phyloP scores from a whole-genome alignment of 1,140 invertebrate genomes.

The Glomeris maerens region DNA sequence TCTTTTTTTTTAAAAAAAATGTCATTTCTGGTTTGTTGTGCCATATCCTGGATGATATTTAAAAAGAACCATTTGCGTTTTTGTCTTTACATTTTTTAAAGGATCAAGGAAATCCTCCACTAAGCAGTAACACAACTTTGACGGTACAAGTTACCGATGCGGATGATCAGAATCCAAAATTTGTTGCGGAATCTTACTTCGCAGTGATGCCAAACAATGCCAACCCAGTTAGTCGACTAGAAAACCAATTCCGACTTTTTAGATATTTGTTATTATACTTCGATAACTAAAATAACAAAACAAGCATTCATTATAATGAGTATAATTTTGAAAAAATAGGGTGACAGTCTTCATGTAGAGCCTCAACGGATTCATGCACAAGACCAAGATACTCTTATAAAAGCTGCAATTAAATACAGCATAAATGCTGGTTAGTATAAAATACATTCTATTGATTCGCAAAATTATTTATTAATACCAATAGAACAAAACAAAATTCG shows the following conservation, averaged over 20 bases:
- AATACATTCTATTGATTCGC: conserved; percentile 3
- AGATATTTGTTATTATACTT: neutral
- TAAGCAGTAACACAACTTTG: conserved; percentile 53
- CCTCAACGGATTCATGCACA: conserved; percentile 49
- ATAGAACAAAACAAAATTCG: neutral
- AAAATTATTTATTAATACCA: conserved; percentile 6
- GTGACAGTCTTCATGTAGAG: conserved; percentile 40
- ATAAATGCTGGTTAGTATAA: conserved; percentile 34
- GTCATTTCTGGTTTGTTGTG: too few relatives aligned
- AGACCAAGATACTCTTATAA: conserved; percentile 69
- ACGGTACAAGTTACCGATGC: conserved; percentile 70
- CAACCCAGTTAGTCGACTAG: conserved; percentile 39
- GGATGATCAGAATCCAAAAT: conserved; percentile 79
- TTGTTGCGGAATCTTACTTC: conserved; percentile 58
- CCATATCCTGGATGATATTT: too few relatives aligned
- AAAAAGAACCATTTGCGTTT: too few relatives aligned
- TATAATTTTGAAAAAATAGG: conserved; percentile 32
- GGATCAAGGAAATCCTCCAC: conserved; percentile 68
- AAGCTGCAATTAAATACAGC: conserved; percentile 54
- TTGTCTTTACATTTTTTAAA: too few relatives aligned
- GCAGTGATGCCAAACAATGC: conserved; percentile 48
- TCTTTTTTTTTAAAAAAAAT: too few relatives aligned
- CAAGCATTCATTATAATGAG: neutral
- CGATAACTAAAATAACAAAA: neutral
- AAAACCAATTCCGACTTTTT: too few relatives aligned